phyloP scores from a whole-genome alignment of 2,888 invertebrate genomes.

The Drosophila nr. fundita region DNA sequence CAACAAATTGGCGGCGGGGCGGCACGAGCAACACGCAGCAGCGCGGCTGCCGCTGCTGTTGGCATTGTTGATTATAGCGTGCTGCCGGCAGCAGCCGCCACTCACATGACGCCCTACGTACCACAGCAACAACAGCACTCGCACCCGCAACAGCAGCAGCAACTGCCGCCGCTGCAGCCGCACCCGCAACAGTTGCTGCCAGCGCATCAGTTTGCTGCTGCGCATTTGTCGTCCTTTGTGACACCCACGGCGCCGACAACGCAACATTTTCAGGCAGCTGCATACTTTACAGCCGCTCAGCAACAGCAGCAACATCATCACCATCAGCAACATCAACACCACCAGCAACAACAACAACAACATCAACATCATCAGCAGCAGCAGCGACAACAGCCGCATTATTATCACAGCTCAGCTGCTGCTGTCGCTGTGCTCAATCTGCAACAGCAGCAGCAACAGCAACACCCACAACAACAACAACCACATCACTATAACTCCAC shows the following conservation, averaged over 20 bases:
- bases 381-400: conserved; percentile 77
- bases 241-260: conserved; percentile 55
- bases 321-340: conserved; percentile 35
- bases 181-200: conserved; percentile 59
- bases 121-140: conserved; percentile 52
- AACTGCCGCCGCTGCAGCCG: conserved; percentile 46
- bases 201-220: conserved; percentile 63
- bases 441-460: conserved; percentile 85
- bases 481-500: conserved; percentile 82
- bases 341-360: conserved; percentile 30
- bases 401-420: conserved; percentile 77
- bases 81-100: conserved; percentile 33
- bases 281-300: conserved; percentile 61
- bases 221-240: conserved; percentile 71
- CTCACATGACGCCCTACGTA: conserved; percentile 53
- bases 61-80: conserved; percentile 71
- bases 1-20: conserved; percentile 77
- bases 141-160: conserved; percentile 58
- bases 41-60: conserved; percentile 49
- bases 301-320: conserved; percentile 71
- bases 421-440: conserved; percentile 85
- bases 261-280: conserved; percentile 65
- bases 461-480: conserved; percentile 49
- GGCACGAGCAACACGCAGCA: conserved; percentile 75
- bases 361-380: conserved; percentile 44